These are phyloP conservation scores for Matsumyia berberina DNA, from an alignment of 2,888 invertebrate genomes.

Conservation along the genomic window DNA sequence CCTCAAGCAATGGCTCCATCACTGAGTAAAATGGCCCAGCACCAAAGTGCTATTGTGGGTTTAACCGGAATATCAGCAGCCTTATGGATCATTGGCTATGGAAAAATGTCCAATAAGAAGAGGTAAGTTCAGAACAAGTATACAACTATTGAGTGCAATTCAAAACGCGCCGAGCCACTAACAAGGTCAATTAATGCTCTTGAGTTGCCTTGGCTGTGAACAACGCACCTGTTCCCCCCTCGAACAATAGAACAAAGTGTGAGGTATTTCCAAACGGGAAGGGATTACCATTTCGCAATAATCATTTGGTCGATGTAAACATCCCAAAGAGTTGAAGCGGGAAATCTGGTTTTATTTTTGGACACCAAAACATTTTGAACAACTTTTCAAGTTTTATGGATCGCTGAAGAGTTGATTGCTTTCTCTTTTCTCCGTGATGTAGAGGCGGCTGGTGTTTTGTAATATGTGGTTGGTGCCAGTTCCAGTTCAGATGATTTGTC, in stretches of 20 bases:
- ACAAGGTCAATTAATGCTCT: conserved; percentile 60
- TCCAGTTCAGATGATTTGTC: conserved; percentile 5
- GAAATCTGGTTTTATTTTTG: background rate
- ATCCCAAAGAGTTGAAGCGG: background rate
- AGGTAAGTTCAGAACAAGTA: conserved; percentile 78
- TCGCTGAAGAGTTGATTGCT: conserved; percentile 32
- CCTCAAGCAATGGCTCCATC: conserved; percentile 88
- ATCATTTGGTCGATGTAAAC: conserved; percentile 10
- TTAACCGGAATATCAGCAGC: conserved; percentile 88
- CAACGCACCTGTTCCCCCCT: conserved; percentile 10
- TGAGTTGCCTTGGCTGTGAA: conserved; percentile 29
- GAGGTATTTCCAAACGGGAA: conserved; percentile 10
- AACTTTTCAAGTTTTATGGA: background rate
- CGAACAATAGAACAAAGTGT: background rate
- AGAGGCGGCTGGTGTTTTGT: background rate
- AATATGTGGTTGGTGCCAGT: conserved; percentile 11
- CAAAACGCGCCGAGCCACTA: background rate
- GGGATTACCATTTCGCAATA: conserved; percentile 12
- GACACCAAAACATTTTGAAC: background rate
- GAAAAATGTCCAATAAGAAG: conserved; percentile 85
- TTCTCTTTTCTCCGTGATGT: conserved; percentile 39
- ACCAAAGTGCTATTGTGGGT: conserved; percentile 86
- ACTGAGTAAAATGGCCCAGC: conserved; percentile 90
- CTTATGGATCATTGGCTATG: conserved; percentile 86
- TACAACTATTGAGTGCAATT: background rate